These are phyloP conservation scores for Caenorhabditis auriculariae DNA, from an alignment of 2,888 invertebrate genomes.

Conservation along the genomic window DNA sequence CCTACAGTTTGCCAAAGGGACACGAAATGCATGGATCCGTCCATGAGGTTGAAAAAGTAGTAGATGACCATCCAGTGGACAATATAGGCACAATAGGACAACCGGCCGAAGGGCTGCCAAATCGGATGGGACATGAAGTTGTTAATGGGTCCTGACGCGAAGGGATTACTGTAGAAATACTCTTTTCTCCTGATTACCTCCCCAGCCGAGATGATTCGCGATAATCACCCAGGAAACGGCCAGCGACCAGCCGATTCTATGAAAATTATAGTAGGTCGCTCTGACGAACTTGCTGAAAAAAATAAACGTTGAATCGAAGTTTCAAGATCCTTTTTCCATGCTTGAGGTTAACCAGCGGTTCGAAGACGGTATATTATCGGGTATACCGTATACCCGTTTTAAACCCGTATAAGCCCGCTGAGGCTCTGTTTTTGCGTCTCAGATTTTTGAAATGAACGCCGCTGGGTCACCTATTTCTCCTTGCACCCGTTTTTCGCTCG, in stretches of 20 bases:
- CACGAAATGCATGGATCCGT: slow-evolving; percentile 19
- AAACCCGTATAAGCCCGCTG: no score
- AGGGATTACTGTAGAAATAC: no score
- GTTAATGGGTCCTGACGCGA: slow-evolving; percentile 69
- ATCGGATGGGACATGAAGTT: slow-evolving; percentile 79
- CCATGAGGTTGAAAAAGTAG: slow-evolving; percentile 23
- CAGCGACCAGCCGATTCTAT: slow-evolving; percentile 64
- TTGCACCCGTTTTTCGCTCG: no score
- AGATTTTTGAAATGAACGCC: no score
- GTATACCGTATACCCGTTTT: no score
- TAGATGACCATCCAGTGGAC: slow-evolving; percentile 37
- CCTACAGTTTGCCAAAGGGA: slow-evolving; percentile 26
- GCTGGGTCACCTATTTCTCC: no score
- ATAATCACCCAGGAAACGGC: slow-evolving; percentile 65
- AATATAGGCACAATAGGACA: slow-evolving; percentile 90
- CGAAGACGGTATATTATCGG: no score
- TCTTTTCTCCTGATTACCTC: no score
- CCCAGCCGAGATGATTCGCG: slow-evolving; percentile 66
- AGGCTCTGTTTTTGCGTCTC: no score
- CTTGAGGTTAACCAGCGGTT: no score
- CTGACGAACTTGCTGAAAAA: slow-evolving; percentile 11
- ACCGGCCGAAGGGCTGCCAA: slow-evolving; percentile 81
- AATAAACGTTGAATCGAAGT: no score
- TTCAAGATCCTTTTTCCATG: no score
- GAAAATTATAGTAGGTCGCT: slow-evolving; percentile 32